Evolutionary conservation across 2,797 vertebrate genomes (phyloP), one percentile per base, ranked within the genome.

Genomic region (Argyrosomus regius): DNA sequence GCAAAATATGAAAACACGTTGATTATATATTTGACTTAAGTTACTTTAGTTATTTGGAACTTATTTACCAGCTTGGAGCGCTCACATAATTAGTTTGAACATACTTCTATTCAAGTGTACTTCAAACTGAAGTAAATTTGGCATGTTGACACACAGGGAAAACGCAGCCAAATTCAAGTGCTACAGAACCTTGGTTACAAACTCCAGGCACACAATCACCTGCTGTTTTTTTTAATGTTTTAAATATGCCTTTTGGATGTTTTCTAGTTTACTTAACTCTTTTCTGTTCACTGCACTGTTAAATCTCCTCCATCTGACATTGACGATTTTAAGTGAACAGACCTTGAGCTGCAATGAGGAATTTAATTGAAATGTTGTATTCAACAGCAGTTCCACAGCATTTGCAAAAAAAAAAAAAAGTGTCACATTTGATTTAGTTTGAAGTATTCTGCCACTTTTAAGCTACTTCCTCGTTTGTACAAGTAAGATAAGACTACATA

Each of bases 301-400:
- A 35, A 72, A 64, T 56, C 69, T 26, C 73, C 49, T 75, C 61
- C 48, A 2, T 75, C 66, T 71, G 66, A 80, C 48, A 50, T 17
- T 78, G 63, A 74, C 24, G 65, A 31, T 60, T 41, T 59, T 22
- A 52, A 69, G 65, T n/a, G 43, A 69, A 13, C 71, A 71, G 60
- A 71, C 53, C n/a, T 45, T 31, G 61, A 54, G 67, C 58, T 31
- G 61, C 54, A 18, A 39, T 22, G 45, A 82, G 24, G 0, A 17
- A 77, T 60, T 75, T 48, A n/a, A 67, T 66, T 53, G 45, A 57
- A 54, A 18, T 13, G 58, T 72, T 65, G 75, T 72, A 52, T 66
- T 75, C 16, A 26, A 48, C 67, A 72, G 68, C 50, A 59, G 49
- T 17, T 68, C 41, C 6, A 16, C 64, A 20, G 58, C 67, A 49